Evolutionary conservation across 2,113 vertebrate genomes (phyloP).

Genomic region (Peromyscus polionotus): DNA sequence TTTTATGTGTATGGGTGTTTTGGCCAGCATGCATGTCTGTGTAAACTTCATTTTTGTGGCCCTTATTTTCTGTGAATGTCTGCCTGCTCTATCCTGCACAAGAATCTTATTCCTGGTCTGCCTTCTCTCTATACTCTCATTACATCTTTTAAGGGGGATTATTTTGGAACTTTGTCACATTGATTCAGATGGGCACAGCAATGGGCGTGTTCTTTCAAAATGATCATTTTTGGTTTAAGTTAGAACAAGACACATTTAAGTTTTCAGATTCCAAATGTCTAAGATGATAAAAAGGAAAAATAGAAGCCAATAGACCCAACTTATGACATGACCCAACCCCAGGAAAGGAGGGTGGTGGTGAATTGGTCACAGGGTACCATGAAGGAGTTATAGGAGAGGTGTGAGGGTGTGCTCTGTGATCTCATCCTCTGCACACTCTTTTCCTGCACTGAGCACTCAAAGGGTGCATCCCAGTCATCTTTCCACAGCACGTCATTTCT

Average conservation of each 20-base stretch:
- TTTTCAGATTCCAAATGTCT: neutral
- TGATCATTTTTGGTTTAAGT: constrained; percentile 36
- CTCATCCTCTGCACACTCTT: neutral
- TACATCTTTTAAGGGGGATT: neutral
- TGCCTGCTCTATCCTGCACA: neutral
- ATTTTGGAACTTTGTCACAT: constrained; percentile 13
- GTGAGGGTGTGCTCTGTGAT: neutral
- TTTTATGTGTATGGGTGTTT: neutral
- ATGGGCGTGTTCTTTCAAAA: constrained; percentile 33
- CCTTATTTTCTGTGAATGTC: constrained; percentile 42
- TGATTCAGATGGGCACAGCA: neutral
- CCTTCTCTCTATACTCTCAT: neutral
- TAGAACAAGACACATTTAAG: constrained; percentile 27
- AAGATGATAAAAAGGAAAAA: constrained; percentile 43
- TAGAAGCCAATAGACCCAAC: neutral
- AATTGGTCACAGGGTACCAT: neutral
- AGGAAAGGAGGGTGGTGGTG: neutral
- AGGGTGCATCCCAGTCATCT: neutral
- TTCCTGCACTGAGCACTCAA: neutral
- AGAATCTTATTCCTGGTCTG: neutral
- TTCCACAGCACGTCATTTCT: neutral
- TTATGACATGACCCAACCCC: neutral
- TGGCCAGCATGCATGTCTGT: neutral
- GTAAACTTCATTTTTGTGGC: neutral
- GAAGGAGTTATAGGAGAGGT: neutral